phyloP scores from a whole-genome alignment of 2,888 invertebrate genomes.

The Amaurobius ferox region DNA sequence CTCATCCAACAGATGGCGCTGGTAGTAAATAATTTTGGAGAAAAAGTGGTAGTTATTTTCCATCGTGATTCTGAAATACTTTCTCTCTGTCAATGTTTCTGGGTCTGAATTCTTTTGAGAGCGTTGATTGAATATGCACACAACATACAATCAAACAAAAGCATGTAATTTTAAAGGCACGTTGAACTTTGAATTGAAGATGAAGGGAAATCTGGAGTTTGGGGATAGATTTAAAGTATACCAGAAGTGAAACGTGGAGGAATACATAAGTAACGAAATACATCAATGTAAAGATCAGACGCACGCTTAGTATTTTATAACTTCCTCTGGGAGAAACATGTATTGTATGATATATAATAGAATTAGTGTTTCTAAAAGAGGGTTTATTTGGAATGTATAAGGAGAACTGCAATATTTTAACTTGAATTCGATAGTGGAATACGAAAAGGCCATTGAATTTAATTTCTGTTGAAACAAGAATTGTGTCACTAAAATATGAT shows the following conservation, averaged over 20 bases:
- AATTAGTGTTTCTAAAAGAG: too few relatives aligned
- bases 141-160: constrained; percentile 24
- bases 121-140: constrained; percentile 47
- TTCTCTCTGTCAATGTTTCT: neutral
- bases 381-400: too few relatives aligned
- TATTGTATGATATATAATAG: too few relatives aligned
- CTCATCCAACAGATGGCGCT: constrained; percentile 51
- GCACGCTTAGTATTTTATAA: neutral
- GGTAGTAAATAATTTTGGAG: neutral
- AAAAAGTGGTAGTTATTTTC: too few relatives aligned
- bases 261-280: neutral
- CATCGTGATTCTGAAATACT: neutral
- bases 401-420: too few relatives aligned
- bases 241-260: neutral
- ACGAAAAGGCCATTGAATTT: too few relatives aligned
- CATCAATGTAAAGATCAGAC: neutral
- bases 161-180: constrained; percentile 10
- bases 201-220: neutral
- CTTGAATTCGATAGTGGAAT: too few relatives aligned
- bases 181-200: neutral
- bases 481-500: too few relatives aligned
- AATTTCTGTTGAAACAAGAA: too few relatives aligned
- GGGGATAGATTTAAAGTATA: neutral
- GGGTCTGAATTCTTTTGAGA: neutral
- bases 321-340: neutral